Evolutionary conservation across 2,113 vertebrate species (phyloP).

Genomic region (Clarias gariepinus): DNA sequence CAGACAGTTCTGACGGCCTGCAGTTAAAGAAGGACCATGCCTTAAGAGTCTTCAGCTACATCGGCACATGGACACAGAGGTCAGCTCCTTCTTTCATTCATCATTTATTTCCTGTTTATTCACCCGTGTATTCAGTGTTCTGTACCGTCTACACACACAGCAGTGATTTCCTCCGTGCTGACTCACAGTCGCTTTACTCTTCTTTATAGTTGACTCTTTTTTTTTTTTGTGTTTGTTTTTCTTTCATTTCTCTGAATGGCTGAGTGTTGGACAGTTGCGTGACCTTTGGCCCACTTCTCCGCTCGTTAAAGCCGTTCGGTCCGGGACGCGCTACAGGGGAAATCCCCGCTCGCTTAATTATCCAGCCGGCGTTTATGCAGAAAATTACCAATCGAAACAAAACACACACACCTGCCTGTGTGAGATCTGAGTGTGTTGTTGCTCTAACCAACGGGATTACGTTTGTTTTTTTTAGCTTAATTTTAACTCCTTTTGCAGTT

Average conservation of each 20-base stretch:
- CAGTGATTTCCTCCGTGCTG: not conserved
- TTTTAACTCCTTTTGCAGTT: not conserved
- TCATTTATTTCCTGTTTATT: not conserved
- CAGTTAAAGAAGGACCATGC: slow-evolving; percentile 99
- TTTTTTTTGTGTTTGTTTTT: no score
- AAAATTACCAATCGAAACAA: not conserved
- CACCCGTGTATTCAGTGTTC: not conserved
- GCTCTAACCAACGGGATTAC: not conserved
- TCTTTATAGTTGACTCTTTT: no score
- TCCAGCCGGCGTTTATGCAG: not conserved
- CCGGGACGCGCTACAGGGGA: not conserved
- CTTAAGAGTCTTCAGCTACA: slow-evolving; percentile 97
- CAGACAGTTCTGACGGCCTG: slow-evolving; percentile 92
- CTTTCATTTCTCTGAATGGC: no score
- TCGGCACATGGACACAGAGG: slow-evolving; percentile 99
- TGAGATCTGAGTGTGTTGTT: not conserved
- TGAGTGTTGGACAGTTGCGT: not conserved
- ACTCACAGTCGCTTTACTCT: no score
- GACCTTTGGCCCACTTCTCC: slow-evolving; percentile 4
- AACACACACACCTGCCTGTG: no score
- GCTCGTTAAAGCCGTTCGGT: slow-evolving; percentile 7
- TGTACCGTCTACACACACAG: not conserved
- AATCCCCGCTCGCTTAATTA: not conserved
- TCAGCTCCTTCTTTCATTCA: slow-evolving; percentile 62
- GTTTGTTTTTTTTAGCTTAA: no score